A percentile compares a stretch with the other conserved stretches of the same genome.
Evolutionary conservation across 2,113 vertebrate genomes (phyloP).

Genomic region (Rhinopithecus roxellana): DNA sequence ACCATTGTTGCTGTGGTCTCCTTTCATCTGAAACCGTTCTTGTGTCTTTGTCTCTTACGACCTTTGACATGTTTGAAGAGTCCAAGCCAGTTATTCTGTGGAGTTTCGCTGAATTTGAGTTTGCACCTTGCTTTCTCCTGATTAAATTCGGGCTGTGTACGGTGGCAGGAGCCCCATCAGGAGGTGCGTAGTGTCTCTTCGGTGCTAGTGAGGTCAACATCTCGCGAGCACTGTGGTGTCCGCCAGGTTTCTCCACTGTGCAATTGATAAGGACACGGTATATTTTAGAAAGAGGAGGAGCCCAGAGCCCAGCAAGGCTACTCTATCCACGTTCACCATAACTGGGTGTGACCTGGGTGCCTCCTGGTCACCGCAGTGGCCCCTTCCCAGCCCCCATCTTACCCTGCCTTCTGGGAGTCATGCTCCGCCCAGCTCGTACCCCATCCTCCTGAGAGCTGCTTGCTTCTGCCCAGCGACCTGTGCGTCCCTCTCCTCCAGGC

Average conservation of each 20-base stretch:
- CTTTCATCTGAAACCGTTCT: neutral
- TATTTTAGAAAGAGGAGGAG: neutral
- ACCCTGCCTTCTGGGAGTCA: neutral
- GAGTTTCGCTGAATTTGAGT: neutral
- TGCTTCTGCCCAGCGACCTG: rapidly evolving
- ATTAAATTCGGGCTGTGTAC: neutral
- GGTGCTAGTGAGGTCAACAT: neutral
- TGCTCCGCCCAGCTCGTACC: neutral
- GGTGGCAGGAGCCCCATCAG: neutral
- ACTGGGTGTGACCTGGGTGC: neutral
- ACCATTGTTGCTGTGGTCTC: neutral
- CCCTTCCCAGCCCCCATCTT: too few relatives aligned
- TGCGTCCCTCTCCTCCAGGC: neutral
- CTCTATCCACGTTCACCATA: neutral
- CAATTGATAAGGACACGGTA: neutral
- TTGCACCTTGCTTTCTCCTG: neutral
- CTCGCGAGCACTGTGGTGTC: rapidly evolving
- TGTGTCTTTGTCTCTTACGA: neutral
- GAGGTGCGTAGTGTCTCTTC: neutral
- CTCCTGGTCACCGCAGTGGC: neutral
- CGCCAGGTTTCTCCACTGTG: neutral
- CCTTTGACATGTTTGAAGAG: neutral
- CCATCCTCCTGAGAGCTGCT: neutral
- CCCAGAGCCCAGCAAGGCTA: neutral
- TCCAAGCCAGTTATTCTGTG: neutral